Percentiles rank a stretch among this genome's conserved stretches.
These are phyloP conservation scores for Rhabdophis nuchalis DNA, from an alignment of 2,797 vertebrate species.

Conservation along the genomic window DNA sequence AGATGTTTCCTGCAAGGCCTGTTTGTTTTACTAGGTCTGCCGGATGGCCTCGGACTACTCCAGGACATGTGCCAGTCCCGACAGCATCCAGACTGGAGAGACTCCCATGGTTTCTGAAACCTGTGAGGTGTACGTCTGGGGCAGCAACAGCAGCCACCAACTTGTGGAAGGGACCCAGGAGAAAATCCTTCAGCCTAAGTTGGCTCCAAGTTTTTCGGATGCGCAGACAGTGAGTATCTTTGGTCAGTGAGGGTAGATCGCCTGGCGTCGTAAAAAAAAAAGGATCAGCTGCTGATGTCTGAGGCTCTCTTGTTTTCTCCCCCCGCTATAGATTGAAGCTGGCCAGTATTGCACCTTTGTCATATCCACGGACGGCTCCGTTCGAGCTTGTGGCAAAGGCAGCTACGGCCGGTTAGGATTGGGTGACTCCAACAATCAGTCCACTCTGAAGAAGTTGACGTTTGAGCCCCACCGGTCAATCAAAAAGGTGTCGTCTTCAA, in stretches of 20 bases:
- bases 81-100: conserved; percentile 92
- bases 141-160: conserved; percentile 82
- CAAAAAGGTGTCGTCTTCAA: conserved; percentile 81
- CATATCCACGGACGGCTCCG: conserved; percentile 80
- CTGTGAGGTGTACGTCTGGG: conserved; percentile 93
- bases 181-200: conserved; percentile 80
- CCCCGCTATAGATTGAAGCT: conserved; percentile 76
- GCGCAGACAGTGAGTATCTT: conserved; percentile 77
- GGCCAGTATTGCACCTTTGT: conserved; percentile 83
- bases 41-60: conserved; percentile 98
- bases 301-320: conserved; percentile 32
- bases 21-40: conserved; percentile 79
- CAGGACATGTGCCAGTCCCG: conserved; percentile 93
- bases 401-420: conserved; percentile 80
- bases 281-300: background rate
- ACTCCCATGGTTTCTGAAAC: conserved; percentile 89
- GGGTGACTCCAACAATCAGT: conserved; percentile 82
- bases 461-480: conserved; percentile 83
- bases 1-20: background rate
- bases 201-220: conserved; percentile 82
- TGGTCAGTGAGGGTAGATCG: background rate
- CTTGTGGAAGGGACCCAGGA: conserved; percentile 82
- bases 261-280: background rate
- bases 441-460: conserved; percentile 79
- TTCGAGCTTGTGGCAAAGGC: conserved; percentile 81